Conservation (phyloP, 2,888 invertebrate species). For the Liposcelis brunnea region DNA sequence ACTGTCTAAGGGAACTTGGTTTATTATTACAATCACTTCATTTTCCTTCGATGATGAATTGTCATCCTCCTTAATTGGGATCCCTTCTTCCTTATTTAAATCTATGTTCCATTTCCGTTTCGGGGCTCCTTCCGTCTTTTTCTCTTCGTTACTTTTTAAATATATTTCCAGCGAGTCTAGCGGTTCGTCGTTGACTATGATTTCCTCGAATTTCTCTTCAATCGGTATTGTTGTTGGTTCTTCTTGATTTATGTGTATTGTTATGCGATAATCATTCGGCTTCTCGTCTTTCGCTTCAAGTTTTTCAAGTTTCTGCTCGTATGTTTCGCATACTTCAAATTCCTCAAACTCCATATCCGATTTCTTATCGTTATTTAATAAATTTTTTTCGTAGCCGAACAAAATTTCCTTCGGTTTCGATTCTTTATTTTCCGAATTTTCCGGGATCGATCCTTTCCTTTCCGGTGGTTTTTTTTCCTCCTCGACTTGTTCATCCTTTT, state of each 20-base stretch:
- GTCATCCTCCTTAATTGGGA: not conserved
- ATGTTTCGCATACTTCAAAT: conserved; percentile 39
- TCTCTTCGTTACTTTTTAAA: not conserved
- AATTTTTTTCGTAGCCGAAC: no score
- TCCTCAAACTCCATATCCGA: conserved; percentile 72
- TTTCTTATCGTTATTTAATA: conserved; percentile 17
- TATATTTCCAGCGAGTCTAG: conserved; percentile 2
- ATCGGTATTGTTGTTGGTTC: not conserved
- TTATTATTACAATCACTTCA: not conserved
- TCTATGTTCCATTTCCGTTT: conserved; percentile 1
- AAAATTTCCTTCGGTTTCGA: no score
- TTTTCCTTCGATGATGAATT: not conserved
- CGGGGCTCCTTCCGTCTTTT: no score
- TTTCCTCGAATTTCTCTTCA: conserved; percentile 7
- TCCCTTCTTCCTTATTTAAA: not conserved
- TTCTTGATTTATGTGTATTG: not conserved
- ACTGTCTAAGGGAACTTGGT: not conserved
- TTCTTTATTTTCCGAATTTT: conserved; percentile 26
- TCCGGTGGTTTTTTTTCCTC: conserved; percentile 11
- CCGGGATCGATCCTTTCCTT: conserved; percentile 28
- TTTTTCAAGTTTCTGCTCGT: not conserved
- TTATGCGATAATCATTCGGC: not conserved
- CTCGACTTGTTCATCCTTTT: conserved; percentile 14
- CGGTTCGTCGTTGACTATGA: conserved; percentile 2
- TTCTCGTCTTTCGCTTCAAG: not conserved